phyloP scores from a whole-genome alignment of 2,797 vertebrate species.

The Gymnothorax reevesii region DNA sequence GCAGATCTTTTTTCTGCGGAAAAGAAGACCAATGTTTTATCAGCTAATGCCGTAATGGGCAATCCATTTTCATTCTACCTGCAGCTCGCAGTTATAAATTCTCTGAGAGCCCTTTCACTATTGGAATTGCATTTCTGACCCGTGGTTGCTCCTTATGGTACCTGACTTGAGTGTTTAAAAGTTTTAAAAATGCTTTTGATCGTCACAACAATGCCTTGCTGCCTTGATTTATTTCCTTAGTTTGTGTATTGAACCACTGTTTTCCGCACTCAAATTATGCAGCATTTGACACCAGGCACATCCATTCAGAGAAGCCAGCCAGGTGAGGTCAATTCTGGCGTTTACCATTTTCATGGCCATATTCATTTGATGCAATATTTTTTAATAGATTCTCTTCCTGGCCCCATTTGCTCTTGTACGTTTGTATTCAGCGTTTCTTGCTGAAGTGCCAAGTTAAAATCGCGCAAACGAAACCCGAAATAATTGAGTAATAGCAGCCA shows the following conservation, averaged over 20 bases:
- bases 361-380: not conserved
- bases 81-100: not conserved
- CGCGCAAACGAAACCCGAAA: not conserved
- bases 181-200: not conserved
- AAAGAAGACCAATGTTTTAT: slow-evolving; percentile 1
- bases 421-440: not conserved
- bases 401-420: not conserved
- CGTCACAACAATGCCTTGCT: not conserved
- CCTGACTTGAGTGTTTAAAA: not conserved
- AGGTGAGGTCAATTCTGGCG: not conserved
- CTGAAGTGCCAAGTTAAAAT: not conserved
- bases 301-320: not conserved
- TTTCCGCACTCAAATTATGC: not conserved
- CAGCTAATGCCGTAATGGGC: not conserved
- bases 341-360: not conserved
- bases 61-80: not conserved
- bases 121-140: not conserved
- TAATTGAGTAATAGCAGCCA: not conserved
- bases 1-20: slow-evolving; percentile 5
- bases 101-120: not conserved
- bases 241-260: not conserved
- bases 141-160: not conserved
- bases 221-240: not conserved
- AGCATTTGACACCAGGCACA: not conserved
- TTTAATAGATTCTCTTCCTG: not conserved